Evolutionary conservation across 2,888 invertebrate species (phyloP), one percentile per base, ranked within the genome.

Genomic region (Microctonus brassicae): DNA sequence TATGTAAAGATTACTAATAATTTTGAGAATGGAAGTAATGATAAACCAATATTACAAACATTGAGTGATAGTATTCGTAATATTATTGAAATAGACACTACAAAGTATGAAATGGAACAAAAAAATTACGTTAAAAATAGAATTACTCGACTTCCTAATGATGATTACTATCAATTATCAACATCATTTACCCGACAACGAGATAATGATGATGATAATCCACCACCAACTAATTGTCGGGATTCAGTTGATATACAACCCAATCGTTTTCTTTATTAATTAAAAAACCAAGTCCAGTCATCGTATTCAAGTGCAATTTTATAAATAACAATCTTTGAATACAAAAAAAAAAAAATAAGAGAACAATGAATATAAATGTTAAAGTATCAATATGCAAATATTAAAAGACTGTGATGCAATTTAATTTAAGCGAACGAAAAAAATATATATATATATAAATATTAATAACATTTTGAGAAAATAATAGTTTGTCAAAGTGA

Each of bases 151-250:
- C 72, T 61, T 53, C 53, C 52, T 13, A 13, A 58, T 29, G 33
- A 58, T 34, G 13, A 58, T 17, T 57, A 63, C 3, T 60, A 58
- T 13, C 68, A 71, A 20, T 47, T 69, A 17, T 61, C 69, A 39
- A 58, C 73, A 9, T 64, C 72, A 34, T 63, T 74, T 72, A 13
- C 80, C 65, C 73, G 76, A 79, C 66, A 82, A 80, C 72, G 84
- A 47, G 80, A 88, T 73, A 84, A 86, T 6, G 85, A 86, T 67
- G 88, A 89, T 69, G 90, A 90, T 70, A 89, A 90, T 79, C 89
- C 89, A 22, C 90, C 90, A 1, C 89, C 90, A 9, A 89, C 89
- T 39, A 89, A 88, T 34, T 90, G 90, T 77, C 89, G 90, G 3
- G 89, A 89, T 10, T 87, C 88, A 1, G 86, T 83, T n/a, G 80